These are phyloP conservation scores for Anguilla obscura DNA, from an alignment of 2,797 vertebrate genomes.

Conservation along the genomic window DNA sequence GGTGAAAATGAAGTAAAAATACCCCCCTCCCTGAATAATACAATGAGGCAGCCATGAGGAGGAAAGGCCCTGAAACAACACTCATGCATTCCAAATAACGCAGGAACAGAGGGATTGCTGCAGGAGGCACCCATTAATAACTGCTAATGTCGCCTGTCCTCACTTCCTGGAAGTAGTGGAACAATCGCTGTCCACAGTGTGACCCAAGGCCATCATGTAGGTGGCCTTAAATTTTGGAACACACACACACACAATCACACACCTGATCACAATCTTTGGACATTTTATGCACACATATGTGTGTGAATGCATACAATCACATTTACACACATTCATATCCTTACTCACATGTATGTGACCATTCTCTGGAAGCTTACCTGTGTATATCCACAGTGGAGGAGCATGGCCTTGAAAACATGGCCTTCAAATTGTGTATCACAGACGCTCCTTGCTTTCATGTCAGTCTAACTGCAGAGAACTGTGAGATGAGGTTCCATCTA, in stretches of 20 bases:
- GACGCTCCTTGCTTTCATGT: background rate
- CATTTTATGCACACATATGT: no score
- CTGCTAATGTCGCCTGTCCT: constrained; percentile 67
- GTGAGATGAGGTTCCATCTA: background rate
- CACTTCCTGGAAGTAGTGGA: constrained; percentile 61
- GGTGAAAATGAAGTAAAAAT: constrained; percentile 26
- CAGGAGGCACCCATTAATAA: constrained; percentile 67
- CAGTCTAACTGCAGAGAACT: background rate
- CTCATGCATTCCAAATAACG: constrained; percentile 42
- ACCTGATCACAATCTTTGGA: no score
- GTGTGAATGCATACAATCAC: background rate
- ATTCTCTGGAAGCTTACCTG: background rate
- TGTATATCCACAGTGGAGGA: background rate
- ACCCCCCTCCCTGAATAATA: background rate
- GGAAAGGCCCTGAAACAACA: constrained; percentile 57
- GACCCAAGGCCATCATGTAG: background rate
- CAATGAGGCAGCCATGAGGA: constrained; percentile 37
- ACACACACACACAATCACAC: background rate
- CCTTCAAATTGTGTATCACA: background rate
- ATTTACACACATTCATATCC: background rate
- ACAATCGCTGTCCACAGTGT: background rate
- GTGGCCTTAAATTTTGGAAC: constrained; percentile 1
- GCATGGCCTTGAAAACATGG: background rate
- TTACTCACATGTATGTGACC: background rate
- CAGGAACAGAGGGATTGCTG: constrained; percentile 52